Conservation (phyloP, 2,113 vertebrate genomes). For the Cyphomyrus plagiostoma region DNA sequence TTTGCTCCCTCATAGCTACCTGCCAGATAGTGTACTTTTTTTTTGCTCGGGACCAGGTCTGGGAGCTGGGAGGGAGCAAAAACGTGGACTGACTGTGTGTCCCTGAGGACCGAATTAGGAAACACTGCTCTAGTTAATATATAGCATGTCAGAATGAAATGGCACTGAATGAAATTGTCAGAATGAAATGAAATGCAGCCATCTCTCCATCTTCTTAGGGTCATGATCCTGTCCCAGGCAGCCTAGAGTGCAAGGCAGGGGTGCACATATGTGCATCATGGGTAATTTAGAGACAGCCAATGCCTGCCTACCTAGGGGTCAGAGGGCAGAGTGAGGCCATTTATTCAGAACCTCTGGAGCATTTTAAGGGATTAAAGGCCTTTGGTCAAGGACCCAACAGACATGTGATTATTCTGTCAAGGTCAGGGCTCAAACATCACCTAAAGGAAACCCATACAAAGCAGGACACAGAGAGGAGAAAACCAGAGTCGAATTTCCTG, state of each 20-base stretch:
- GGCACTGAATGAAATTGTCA: neutral
- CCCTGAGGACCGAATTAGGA: neutral
- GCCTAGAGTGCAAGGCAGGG: neutral
- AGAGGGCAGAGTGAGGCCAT: neutral
- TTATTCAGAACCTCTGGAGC: neutral
- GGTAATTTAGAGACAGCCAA: neutral
- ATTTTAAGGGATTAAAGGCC: neutral
- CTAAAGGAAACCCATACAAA: neutral
- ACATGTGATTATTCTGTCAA: neutral
- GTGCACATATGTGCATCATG: neutral
- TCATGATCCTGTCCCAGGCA: neutral
- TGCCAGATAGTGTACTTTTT: neutral
- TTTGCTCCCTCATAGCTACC: neutral
- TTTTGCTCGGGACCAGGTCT: neutral
- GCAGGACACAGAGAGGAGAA: neutral
- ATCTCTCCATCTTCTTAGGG: neutral
- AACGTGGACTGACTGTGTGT: neutral
- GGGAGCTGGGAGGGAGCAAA: neutral
- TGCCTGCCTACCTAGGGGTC: neutral
- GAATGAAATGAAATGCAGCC: neutral
- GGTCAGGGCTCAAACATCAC: neutral
- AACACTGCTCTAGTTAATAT: neutral
- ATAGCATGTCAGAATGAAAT: neutral
- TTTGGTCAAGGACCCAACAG: neutral
- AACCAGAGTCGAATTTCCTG: neutral